Base-by-base conservation (phyloP, 2,113 vertebrate genomes). In the Rhinoderma darwinii region DNA sequence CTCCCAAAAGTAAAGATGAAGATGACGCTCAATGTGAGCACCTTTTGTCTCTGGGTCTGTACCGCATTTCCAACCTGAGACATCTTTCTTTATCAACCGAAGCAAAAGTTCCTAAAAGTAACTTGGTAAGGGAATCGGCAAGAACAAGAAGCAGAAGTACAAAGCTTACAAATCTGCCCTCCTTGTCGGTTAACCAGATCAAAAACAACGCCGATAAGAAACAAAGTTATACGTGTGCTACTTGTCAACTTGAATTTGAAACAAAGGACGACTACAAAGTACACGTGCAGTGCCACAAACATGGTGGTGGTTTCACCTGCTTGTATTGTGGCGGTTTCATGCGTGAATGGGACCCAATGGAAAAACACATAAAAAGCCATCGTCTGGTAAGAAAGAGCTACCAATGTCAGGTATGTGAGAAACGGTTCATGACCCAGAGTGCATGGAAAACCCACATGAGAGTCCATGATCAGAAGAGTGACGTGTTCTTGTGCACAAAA, bases 41-140 rank as follows among this genome's bases (percentile, higher is more conserved):
- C 90, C 92, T 95, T 72, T 93, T 93, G 91, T 91, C 88, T 79
- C 89, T 94, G 73, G 91, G 90, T 0, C 30, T 95, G 20, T 94
- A 89, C 82, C 56, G 88, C 0, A 84, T 93, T 89, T 93, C 91
- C 1, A 88, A 89, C 3, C 7, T 91, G 39, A 92, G 89, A 89
- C 82, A 82, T 41, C 10, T 41, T 9, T 50, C 81, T 1, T 70
- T 56, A 5, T 14, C 11, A 41, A 4, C 35, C 8, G 47, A 44
- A 59, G 20, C 54, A n/a, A 89, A 86, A 35, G 6, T 56, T 1
- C 1, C 6, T 18, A 81, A 86, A 82, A 81, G n/a, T 1, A 39
- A 22, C 32, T 18, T 44, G 50, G 56, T 75, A 54, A 39, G 81
- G 5, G 75, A 86, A 86, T 50, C 20, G 47, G 37, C n/a, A 35